Evolutionary conservation across 2,888 invertebrate genomes (phyloP).

Genomic region (Operophtera brumata): DNA sequence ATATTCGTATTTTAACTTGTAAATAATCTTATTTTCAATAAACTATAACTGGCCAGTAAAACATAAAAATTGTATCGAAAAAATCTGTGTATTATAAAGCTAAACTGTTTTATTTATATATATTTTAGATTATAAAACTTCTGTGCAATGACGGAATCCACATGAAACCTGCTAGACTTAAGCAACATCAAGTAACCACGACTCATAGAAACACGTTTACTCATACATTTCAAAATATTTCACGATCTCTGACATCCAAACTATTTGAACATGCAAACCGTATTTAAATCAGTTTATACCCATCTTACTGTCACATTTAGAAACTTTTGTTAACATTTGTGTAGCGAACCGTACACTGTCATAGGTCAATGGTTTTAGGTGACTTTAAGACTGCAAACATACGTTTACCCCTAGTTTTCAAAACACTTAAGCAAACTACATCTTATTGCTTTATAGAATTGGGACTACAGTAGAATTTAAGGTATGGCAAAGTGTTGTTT

Average conservation of each 20-base stretch:
- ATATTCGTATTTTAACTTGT: too few relatives aligned
- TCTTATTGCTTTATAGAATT: conserved; percentile 1
- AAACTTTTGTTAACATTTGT: conserved; percentile 52
- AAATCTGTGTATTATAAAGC: too few relatives aligned
- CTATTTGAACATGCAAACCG: conserved; percentile 46
- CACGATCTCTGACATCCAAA: conserved; percentile 42
- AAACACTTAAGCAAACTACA: conserved; percentile 7
- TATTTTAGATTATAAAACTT: too few relatives aligned
- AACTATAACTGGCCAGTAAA: too few relatives aligned
- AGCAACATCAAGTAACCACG: not conserved
- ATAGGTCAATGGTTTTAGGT: conserved; percentile 51
- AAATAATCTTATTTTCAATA: too few relatives aligned
- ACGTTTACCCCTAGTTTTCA: conserved; percentile 3
- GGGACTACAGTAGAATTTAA: not conserved
- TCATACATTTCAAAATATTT: conserved; percentile 25
- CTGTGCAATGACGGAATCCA: not conserved
- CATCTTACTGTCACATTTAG: conserved; percentile 49
- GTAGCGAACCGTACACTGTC: conserved; percentile 40
- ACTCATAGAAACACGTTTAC: not conserved
- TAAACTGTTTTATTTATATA: too few relatives aligned
- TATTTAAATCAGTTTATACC: conserved; percentile 53
- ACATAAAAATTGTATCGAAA: too few relatives aligned
- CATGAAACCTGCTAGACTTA: not conserved
- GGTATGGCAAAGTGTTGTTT: conserved; percentile 7
- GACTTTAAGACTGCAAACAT: conserved; percentile 43